Evolutionary conservation across 2,797 vertebrate species (phyloP).

Genomic region (Poecilia gillii): DNA sequence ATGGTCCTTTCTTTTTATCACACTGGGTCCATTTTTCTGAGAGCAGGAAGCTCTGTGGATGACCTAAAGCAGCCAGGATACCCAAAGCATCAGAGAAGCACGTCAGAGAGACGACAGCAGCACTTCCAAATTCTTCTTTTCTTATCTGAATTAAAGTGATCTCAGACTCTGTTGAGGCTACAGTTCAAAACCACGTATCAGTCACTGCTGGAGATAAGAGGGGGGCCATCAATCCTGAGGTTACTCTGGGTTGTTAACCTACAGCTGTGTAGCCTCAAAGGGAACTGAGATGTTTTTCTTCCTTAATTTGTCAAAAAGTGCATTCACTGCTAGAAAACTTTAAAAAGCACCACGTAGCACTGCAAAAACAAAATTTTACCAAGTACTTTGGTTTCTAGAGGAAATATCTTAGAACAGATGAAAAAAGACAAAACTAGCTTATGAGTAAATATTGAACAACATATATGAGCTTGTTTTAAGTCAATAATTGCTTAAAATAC

Average conservation of each 20-base stretch:
- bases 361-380: no score
- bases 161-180: slow-evolving; percentile 5
- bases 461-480: no score
- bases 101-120: neutral
- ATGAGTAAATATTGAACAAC: no score
- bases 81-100: neutral
- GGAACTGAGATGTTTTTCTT: slow-evolving; percentile 17
- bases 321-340: slow-evolving; percentile 35
- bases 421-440: no score
- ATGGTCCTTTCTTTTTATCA: neutral
- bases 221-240: slow-evolving; percentile 12
- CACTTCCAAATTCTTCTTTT: slow-evolving; percentile 12
- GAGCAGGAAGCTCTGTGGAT: neutral
- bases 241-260: slow-evolving; percentile 58
- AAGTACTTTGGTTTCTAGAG: no score
- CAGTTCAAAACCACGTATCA: slow-evolving; percentile 32
- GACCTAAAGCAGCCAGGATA: neutral
- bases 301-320: slow-evolving; percentile 16
- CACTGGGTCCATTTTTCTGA: neutral
- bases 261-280: neutral
- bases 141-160: slow-evolving; percentile 25
- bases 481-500: no score
- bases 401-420: no score
- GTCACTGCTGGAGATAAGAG: slow-evolving; percentile 51
- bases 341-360: neutral